Conservation (phyloP, 1,140 invertebrate genomes). For the Cherax quadricarinatus region DNA sequence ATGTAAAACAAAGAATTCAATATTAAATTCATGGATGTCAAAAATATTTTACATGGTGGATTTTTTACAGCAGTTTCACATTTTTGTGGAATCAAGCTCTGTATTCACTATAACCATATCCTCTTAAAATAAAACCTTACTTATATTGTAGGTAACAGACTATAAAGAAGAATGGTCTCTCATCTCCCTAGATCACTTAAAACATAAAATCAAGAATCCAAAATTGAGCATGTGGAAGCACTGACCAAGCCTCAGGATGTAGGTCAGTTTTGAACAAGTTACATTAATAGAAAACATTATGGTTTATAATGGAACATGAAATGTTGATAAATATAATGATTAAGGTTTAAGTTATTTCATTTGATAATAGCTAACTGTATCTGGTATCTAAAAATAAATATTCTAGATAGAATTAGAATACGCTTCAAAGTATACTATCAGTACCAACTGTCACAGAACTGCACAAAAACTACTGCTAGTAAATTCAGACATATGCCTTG, state of each 20-base stretch:
- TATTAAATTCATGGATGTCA: no score
- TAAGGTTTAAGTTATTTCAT: conserved; percentile 22
- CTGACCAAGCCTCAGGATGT: conserved; percentile 1
- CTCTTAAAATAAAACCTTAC: no score
- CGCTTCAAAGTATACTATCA: conserved; percentile 21
- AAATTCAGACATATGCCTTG: neutral
- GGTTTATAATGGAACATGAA: conserved; percentile 11
- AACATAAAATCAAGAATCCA: neutral
- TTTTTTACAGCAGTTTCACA: no score
- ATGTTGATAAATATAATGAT: conserved; percentile 41
- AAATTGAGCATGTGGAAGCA: neutral
- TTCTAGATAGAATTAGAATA: conserved; percentile 40
- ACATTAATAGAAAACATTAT: conserved; percentile 7
- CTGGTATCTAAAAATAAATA: conserved; percentile 46
- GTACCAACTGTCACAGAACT: conserved; percentile 7
- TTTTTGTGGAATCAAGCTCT: no score
- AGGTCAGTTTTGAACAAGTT: neutral
- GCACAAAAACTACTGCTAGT: conserved; percentile 14
- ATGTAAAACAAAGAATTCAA: no score
- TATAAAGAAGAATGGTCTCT: neutral
- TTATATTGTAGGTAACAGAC: no score
- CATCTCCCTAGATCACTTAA: neutral
- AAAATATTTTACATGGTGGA: no score
- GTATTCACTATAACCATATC: no score
- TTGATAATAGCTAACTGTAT: conserved; percentile 36